These are phyloP conservation scores for Heterodera schachtii DNA, from an alignment of 1,140 invertebrate species.

Conservation along the genomic window DNA sequence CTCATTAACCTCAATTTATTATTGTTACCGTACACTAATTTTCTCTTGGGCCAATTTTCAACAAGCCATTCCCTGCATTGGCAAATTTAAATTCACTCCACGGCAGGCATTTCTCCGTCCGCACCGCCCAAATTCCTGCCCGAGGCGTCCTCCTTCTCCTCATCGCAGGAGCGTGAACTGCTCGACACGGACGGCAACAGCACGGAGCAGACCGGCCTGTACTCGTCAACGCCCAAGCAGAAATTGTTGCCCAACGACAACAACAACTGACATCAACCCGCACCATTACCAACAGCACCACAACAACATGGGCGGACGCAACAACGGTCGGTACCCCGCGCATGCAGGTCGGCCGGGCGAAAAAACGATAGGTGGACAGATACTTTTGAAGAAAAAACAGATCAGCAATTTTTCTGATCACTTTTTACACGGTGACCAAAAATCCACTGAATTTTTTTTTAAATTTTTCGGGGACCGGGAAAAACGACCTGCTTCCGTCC, in stretches of 20 bases:
- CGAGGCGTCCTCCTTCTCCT: slow-evolving; percentile 7
- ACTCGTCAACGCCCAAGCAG: slow-evolving; percentile 22
- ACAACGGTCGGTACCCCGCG: neutral
- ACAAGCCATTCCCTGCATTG: neutral
- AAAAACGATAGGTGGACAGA: too few relatives aligned
- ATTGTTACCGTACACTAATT: too few relatives aligned
- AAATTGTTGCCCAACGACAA: neutral
- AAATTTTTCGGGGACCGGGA: too few relatives aligned
- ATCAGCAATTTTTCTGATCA: too few relatives aligned
- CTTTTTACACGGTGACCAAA: too few relatives aligned
- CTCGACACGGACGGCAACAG: slow-evolving; percentile 17
- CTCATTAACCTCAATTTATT: too few relatives aligned
- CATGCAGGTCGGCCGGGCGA: too few relatives aligned
- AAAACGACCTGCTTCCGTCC: too few relatives aligned
- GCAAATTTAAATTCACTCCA: neutral
- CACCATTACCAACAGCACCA: neutral
- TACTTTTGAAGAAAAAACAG: too few relatives aligned
- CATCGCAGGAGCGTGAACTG: slow-evolving; percentile 18
- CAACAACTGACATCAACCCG: neutral
- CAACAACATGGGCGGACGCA: neutral
- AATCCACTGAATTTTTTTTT: too few relatives aligned
- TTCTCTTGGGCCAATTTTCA: too few relatives aligned
- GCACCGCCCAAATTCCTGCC: slow-evolving; percentile 19
- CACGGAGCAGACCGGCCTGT: slow-evolving; percentile 11
- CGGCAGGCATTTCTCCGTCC: neutral